Evolutionary conservation across 2,113 vertebrate species (phyloP), one percentile per base, ranked within the genome.

Genomic region (Eira barbara): DNA sequence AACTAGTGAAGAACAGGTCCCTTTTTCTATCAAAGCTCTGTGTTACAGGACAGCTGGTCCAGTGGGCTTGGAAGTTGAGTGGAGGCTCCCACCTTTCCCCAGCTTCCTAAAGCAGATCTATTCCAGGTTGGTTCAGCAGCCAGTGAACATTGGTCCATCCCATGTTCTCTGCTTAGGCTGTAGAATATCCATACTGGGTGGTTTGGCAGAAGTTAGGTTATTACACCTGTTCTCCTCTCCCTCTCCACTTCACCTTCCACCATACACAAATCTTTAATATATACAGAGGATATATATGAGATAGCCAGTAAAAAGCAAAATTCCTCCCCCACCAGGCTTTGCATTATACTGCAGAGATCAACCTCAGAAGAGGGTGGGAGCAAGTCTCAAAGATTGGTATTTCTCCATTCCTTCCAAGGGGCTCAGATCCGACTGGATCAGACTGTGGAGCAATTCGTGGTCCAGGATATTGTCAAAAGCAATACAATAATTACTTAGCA

Each of bases 401-500:
- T 69, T 96, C 69, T 81, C 15, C 95, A 15, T 52, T 57, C 6
- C 29, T 92, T 63, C 14, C 34, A 59, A 74, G 34, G 21, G 36
- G 34, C 14, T 4, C 85, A 52, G 34, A 47, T 49, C 79, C 21
- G 83, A 57, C 4, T 61, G 31, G 69, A 87, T 87, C 49, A 71
- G 84, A 59, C 11, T 67, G 12, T 89, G n/a, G 49, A 84, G 52
- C 27, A 73, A 34, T 42, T 34, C 49, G 20, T 87, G 31, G 36
- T 94, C 10, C 6, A n/a, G 18, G 47, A 31, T n/a, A 85, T 61
- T 85, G 57, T 81, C 79, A 80, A 89, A 82, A 85, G 34, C 80
- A 83, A 89, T 80, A 36, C 47, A 36, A 23, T 67, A 81, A 31
- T 86, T 73, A 97, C 31, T 57, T 67, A 90, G 45, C 34, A 83